These are phyloP conservation scores for Hemistola chrysoprasaria DNA, from an alignment of 2,888 invertebrate species.

Conservation along the genomic window DNA sequence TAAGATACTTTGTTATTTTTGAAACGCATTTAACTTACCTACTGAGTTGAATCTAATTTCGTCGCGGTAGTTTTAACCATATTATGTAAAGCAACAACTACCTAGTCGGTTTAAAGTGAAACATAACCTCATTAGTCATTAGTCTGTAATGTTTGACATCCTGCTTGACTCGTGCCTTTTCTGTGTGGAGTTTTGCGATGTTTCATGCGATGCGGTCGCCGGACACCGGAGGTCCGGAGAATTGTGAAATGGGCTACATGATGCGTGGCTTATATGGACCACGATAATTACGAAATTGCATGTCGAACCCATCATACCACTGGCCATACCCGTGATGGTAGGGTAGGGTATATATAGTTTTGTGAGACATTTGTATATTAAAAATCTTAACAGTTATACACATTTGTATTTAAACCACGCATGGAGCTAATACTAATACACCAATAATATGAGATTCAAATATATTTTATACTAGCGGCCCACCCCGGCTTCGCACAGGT, in stretches of 20 bases:
- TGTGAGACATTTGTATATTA: no score
- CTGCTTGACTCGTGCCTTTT: constrained; percentile 47
- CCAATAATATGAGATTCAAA: no score
- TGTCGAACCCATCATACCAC: no score
- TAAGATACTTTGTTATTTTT: no score
- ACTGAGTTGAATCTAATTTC: constrained; percentile 29
- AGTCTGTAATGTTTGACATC: constrained; percentile 49
- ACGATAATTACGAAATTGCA: constrained; percentile 27
- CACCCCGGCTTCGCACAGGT: no score
- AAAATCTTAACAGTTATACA: no score
- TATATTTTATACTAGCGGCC: no score
- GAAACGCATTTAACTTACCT: not conserved
- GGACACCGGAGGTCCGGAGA: constrained; percentile 55
- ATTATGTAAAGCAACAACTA: constrained; percentile 34
- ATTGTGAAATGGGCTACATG: constrained; percentile 49
- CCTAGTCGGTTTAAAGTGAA: constrained; percentile 27
- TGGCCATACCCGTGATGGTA: no score
- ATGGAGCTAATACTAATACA: no score
- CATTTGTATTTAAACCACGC: no score
- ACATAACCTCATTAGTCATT: constrained; percentile 41
- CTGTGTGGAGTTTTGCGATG: constrained; percentile 51
- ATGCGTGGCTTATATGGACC: constrained; percentile 27
- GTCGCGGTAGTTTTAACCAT: constrained; percentile 32
- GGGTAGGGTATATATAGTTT: no score
- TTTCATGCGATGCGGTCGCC: constrained; percentile 47